These are phyloP conservation scores for Adrianichthys oophorus DNA, from an alignment of 2,797 vertebrate species.

Conservation along the genomic window DNA sequence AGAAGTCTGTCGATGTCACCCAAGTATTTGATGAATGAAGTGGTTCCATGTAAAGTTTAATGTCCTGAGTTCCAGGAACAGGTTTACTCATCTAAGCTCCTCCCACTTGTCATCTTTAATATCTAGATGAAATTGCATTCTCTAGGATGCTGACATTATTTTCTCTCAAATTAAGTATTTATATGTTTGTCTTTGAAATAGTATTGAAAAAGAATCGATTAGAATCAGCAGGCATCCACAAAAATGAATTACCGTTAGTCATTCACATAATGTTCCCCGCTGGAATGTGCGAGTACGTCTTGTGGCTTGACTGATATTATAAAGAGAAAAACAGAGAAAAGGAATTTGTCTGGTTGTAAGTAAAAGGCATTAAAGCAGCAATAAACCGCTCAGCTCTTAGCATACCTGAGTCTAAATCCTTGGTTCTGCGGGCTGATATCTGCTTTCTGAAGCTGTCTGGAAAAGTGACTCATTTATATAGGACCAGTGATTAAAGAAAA, in stretches of 20 bases:
- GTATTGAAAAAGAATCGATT: slow-evolving; percentile 36
- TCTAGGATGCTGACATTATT: slow-evolving; percentile 30
- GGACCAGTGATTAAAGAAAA: slow-evolving; percentile 11
- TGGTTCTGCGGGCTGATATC: slow-evolving; percentile 33
- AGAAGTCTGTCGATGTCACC: slow-evolving; percentile 36
- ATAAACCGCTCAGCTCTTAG: slow-evolving; percentile 24
- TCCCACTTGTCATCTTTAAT: slow-evolving; percentile 40
- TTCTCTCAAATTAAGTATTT: slow-evolving; percentile 46
- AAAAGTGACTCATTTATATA: slow-evolving; percentile 45
- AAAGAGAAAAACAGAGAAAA: slow-evolving; percentile 64
- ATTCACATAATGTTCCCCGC: slow-evolving; percentile 46
- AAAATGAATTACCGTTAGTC: slow-evolving; percentile 55
- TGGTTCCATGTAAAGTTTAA: slow-evolving; percentile 27
- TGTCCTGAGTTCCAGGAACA: slow-evolving; percentile 35
- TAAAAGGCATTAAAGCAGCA: slow-evolving; percentile 33
- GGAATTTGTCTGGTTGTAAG: slow-evolving; percentile 43
- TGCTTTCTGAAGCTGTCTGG: slow-evolving; percentile 45
- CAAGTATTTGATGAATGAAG: slow-evolving; percentile 46
- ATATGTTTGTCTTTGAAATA: slow-evolving; percentile 19
- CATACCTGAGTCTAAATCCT: slow-evolving; percentile 39
- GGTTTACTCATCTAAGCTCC: slow-evolving; percentile 37
- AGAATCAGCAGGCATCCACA: slow-evolving; percentile 50
- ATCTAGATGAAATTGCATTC: slow-evolving; percentile 24
- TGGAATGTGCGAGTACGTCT: slow-evolving; percentile 49
- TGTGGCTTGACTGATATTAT: slow-evolving; percentile 51